Conservation (phyloP, 2,113 vertebrate species). For the Chlamydotis undulata region DNA sequence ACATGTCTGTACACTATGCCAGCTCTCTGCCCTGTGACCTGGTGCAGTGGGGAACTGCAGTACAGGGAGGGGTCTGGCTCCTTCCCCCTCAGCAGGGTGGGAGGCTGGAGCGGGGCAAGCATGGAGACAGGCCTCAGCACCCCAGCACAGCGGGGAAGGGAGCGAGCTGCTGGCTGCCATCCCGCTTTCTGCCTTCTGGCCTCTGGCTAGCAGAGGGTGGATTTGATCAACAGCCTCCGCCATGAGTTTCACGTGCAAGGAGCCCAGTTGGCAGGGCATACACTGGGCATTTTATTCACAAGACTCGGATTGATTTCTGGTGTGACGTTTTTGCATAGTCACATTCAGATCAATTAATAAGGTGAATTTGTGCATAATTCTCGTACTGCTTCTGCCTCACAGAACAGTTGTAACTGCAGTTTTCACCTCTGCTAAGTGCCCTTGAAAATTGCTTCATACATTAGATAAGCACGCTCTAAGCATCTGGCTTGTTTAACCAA, state of each 20-base stretch:
- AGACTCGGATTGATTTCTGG: neutral
- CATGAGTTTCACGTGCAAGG: neutral
- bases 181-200: neutral
- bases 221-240: neutral
- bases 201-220: neutral
- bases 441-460: neutral
- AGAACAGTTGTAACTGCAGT: neutral
- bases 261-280: neutral
- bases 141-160: accelerated
- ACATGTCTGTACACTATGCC: neutral
- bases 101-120: neutral
- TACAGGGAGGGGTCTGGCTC: neutral
- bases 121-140: accelerated
- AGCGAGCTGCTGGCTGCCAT: neutral
- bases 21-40: neutral
- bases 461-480: neutral
- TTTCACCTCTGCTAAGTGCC: neutral
- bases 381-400: neutral
- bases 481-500: neutral
- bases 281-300: neutral
- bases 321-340: neutral
- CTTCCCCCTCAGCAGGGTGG: accelerated
- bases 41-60: neutral
- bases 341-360: neutral
- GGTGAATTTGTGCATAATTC: neutral